These are phyloP conservation scores for Anneissia japonica DNA, from an alignment of 35 echinoderm and acorn worm genomes.

Conservation along the genomic window DNA sequence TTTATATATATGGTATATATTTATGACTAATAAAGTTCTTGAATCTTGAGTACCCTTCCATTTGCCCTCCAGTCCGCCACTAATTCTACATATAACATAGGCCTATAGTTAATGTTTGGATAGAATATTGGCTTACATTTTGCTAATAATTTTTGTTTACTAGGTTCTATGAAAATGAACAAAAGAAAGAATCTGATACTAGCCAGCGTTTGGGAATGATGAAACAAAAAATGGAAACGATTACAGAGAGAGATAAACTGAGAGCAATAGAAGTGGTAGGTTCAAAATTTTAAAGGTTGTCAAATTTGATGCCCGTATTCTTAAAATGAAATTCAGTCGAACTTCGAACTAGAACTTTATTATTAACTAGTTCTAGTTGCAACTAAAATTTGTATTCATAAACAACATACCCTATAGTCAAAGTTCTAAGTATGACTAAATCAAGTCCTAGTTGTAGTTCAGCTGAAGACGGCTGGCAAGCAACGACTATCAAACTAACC, in stretches of 20 bases:
- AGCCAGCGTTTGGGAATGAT: slow-evolving; percentile 58
- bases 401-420: no score
- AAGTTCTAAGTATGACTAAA: no score
- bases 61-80: not conserved
- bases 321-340: no score
- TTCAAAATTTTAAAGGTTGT: not conserved
- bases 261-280: slow-evolving; percentile 43
- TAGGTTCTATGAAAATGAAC: slow-evolving; percentile 98
- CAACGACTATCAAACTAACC: no score
- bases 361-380: no score
- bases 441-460: no score
- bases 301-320: no score
- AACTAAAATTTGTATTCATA: no score
- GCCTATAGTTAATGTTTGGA: no score
- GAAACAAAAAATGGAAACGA: slow-evolving; percentile 32
- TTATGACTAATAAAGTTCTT: not conserved
- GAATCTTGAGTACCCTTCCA: not conserved
- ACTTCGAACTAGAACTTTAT: no score
- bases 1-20: not conserved
- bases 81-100: not conserved
- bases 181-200: slow-evolving; percentile 76
- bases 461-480: no score
- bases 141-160: slow-evolving; percentile 3
- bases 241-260: slow-evolving; percentile 42
- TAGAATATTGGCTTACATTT: no score